Evolutionary conservation across 2,113 vertebrate genomes (phyloP).

Genomic region (Cyrtonyx montezumae): DNA sequence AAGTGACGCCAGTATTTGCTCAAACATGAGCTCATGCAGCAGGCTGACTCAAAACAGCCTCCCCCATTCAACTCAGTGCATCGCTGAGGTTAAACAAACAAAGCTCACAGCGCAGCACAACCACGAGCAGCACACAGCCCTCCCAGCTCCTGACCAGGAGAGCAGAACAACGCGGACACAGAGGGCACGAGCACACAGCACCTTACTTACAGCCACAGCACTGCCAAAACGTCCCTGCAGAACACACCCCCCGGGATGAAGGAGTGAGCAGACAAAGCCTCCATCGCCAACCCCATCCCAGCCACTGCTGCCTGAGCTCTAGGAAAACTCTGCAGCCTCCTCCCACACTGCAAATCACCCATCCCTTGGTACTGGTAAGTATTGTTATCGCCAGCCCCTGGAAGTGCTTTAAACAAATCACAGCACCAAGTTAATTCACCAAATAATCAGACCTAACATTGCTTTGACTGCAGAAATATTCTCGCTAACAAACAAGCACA

Average conservation of each 20-base stretch:
- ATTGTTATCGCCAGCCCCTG: background rate
- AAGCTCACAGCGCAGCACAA: background rate
- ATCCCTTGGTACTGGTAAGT: no score
- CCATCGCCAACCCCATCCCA: background rate
- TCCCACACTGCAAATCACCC: background rate
- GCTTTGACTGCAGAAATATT: background rate
- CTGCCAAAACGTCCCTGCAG: background rate
- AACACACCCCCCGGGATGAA: no score
- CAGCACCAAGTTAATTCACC: background rate
- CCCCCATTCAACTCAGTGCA: background rate
- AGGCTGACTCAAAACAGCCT: background rate
- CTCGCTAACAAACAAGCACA: background rate
- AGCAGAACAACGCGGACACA: background rate
- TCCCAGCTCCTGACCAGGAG: background rate
- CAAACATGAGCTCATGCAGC: background rate
- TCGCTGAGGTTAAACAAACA: background rate
- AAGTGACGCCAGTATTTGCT: rapidly evolving
- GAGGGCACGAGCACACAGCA: background rate
- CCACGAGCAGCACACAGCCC: background rate
- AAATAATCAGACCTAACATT: background rate
- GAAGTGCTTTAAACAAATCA: background rate
- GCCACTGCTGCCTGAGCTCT: background rate
- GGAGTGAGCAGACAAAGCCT: no score
- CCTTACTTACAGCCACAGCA: background rate
- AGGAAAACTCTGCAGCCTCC: background rate